phyloP scores from a whole-genome alignment of 92 coral and sea anemone species.

The Heliopora coerulea region DNA sequence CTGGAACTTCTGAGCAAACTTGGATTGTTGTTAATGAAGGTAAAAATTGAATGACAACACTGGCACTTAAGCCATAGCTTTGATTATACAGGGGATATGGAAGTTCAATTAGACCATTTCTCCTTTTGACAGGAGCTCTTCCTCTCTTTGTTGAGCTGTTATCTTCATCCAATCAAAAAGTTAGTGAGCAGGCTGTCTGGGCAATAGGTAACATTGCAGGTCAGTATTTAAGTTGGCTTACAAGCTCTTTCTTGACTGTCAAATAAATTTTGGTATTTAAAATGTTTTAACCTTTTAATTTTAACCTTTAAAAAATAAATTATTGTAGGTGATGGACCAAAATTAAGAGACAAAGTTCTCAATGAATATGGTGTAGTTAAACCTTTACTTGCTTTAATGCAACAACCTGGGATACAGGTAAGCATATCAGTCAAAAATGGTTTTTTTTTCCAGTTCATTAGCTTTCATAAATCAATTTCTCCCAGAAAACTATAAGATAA shows the following conservation, averaged over 20 bases:
- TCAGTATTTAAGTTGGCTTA: constrained; percentile 13
- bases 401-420: constrained; percentile 37
- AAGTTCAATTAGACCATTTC: too few relatives aligned
- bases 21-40: constrained; percentile 85
- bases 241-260: too few relatives aligned
- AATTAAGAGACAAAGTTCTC: constrained; percentile 75
- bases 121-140: constrained; percentile 61
- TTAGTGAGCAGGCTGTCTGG: constrained; percentile 96
- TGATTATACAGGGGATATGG: too few relatives aligned
- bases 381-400: constrained; percentile 68
- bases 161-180: constrained; percentile 73
- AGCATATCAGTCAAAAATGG: too few relatives aligned
- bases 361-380: constrained; percentile 60
- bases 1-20: constrained; percentile 94
- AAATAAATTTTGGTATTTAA: too few relatives aligned
- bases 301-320: too few relatives aligned
- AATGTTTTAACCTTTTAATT: too few relatives aligned
- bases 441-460: too few relatives aligned
- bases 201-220: constrained; percentile 98
- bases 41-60: too few relatives aligned
- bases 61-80: too few relatives aligned
- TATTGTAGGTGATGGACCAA: constrained; percentile 98
- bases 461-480: too few relatives aligned
- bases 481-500: too few relatives aligned
- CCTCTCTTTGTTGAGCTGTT: constrained; percentile 70